Conservation (phyloP, 2,797 vertebrate species). For the Myiothlypis coronata region DNA sequence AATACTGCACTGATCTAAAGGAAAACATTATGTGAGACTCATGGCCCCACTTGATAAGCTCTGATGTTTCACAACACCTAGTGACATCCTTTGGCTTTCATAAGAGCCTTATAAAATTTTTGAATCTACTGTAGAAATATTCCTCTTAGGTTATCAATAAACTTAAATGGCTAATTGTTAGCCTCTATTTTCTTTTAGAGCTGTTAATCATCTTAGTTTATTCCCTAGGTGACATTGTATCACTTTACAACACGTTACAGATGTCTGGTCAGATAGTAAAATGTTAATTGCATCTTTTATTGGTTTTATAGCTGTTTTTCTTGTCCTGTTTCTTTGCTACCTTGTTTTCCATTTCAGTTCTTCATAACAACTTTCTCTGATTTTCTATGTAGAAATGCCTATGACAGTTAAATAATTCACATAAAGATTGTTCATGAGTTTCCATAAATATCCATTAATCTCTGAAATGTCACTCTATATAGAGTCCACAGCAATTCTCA, state of each 20-base stretch:
- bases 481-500: background rate
- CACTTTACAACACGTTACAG: background rate
- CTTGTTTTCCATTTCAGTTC: background rate
- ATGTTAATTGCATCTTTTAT: background rate
- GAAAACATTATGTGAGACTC: background rate
- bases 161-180: background rate
- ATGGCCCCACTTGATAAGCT: background rate
- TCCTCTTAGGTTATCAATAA: slow-evolving; percentile 28
- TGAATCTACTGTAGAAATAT: slow-evolving; percentile 16
- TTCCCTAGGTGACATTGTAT: background rate
- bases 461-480: background rate
- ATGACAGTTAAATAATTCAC: background rate
- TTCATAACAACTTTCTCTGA: background rate
- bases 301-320: background rate
- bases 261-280: background rate
- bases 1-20: background rate
- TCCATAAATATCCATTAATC: background rate
- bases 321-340: background rate
- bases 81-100: slow-evolving; percentile 24
- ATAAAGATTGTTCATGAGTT: background rate
- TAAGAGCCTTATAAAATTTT: slow-evolving; percentile 14
- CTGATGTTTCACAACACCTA: slow-evolving; percentile 1
- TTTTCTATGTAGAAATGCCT: background rate
- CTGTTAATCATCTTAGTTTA: background rate
- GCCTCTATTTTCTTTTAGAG: background rate